Percentiles rank a stretch among this genome's conserved stretches.
These are phyloP conservation scores for Chlorodrepanis virens DNA, from an alignment of 2,113 vertebrate species.

Conservation along the genomic window DNA sequence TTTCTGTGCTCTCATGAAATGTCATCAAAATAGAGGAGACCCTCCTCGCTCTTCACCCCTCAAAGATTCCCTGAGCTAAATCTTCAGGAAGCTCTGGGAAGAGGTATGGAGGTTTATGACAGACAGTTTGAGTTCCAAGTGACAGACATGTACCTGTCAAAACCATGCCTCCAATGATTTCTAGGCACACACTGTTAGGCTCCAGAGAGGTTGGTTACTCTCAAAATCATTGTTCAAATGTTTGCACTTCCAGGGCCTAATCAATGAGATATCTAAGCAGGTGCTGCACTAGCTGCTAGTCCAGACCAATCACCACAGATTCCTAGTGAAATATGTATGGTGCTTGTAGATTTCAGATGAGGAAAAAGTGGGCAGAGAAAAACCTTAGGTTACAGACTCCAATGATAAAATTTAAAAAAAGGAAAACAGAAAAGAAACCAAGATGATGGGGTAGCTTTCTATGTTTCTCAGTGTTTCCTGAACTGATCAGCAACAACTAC, in stretches of 20 bases:
- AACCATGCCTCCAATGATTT: neutral
- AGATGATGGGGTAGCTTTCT: neutral
- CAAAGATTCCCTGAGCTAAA: neutral
- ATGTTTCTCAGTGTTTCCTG: neutral
- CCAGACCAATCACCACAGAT: neutral
- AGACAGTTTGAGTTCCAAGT: neutral
- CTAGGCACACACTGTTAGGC: neutral
- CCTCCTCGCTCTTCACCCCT: accelerated
- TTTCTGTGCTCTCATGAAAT: neutral
- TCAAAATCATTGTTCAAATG: neutral
- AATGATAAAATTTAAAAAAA: neutral
- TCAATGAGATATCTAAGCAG: neutral
- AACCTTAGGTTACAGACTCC: neutral
- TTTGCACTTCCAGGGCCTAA: neutral
- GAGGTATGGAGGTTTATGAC: neutral
- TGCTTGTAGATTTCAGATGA: neutral
- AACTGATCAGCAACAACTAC: neutral
- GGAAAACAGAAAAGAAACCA: neutral
- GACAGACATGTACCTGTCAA: neutral
- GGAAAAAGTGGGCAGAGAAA: neutral
- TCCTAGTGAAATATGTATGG: neutral
- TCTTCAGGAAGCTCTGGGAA: neutral
- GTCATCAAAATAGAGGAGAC: neutral
- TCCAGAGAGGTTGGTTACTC: neutral
- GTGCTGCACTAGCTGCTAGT: neutral